A percentile compares a stretch with the other conserved stretches of the same genome.
These are phyloP conservation scores for Gasterosteus aculeatus DNA, from an alignment of 2,113 vertebrate genomes.

Conservation along the genomic window DNA sequence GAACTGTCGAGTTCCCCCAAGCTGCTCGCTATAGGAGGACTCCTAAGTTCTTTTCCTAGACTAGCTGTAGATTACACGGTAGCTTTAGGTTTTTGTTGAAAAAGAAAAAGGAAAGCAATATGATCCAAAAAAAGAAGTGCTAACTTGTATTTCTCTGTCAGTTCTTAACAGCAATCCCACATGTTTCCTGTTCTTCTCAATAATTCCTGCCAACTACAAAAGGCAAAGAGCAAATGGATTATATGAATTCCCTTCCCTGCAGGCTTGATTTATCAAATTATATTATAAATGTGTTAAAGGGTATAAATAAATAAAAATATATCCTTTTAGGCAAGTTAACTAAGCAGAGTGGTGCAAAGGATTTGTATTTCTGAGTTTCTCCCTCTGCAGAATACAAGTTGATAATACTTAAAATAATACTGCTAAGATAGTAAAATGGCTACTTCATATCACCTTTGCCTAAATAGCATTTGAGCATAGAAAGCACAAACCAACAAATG, in stretches of 20 bases:
- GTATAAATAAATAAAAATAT: background rate
- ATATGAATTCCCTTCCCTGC: slow-evolving; percentile 19
- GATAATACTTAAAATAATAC: slow-evolving; percentile 30
- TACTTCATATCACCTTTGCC: background rate
- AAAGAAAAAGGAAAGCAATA: slow-evolving; percentile 31
- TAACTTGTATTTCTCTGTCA: slow-evolving; percentile 45
- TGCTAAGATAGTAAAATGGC: background rate
- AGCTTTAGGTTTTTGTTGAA: slow-evolving; percentile 47
- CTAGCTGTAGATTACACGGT: slow-evolving; percentile 54
- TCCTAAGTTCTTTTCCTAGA: slow-evolving; percentile 55
- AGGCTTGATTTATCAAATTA: slow-evolving; percentile 22
- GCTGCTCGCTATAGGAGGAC: slow-evolving; percentile 44
- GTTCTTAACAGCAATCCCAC: slow-evolving; percentile 45
- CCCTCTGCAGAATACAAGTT: slow-evolving; percentile 16
- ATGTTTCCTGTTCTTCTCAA: slow-evolving; percentile 43
- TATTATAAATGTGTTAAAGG: background rate
- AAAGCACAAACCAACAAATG: background rate
- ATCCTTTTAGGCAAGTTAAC: background rate
- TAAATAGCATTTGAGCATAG: slow-evolving; percentile 13
- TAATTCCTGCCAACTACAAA: slow-evolving; percentile 61
- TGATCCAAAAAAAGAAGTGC: slow-evolving; percentile 44
- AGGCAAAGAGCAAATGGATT: slow-evolving; percentile 4
- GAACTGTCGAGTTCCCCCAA: slow-evolving; percentile 50
- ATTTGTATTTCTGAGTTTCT: slow-evolving; percentile 47
- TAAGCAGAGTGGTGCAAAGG: slow-evolving; percentile 19